A percentile compares a stretch with the other conserved stretches of the same genome.
Conservation (phyloP, 2,888 invertebrate species). For the Oscheius sp. region DNA sequence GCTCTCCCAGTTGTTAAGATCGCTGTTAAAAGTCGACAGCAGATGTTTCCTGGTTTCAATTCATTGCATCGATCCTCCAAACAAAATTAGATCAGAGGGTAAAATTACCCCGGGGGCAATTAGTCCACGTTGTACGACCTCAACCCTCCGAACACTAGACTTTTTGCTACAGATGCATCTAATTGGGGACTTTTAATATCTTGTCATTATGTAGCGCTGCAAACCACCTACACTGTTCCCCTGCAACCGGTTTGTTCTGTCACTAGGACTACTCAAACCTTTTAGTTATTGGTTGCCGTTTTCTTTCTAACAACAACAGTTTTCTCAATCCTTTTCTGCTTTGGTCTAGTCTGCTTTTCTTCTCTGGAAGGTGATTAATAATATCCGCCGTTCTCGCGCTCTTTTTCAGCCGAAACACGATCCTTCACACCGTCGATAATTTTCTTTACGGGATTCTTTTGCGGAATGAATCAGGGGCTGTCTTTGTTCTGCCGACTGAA, state of each 20-base stretch:
- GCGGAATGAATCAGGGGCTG: background rate
- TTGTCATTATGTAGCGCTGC: background rate
- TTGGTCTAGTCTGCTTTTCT: too few species aligned
- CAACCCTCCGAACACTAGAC: background rate
- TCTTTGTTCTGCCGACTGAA: too few species aligned
- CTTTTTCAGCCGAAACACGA: background rate
- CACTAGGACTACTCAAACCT: background rate
- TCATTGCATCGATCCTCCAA: background rate
- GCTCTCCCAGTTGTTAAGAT: too few species aligned
- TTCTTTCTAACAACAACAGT: too few species aligned
- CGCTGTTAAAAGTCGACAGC: too few species aligned
- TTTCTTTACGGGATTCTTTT: background rate
- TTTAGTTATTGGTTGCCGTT: too few species aligned
- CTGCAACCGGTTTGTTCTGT: background rate
- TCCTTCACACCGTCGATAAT: background rate
- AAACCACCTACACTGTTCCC: slow-evolving; percentile 1
- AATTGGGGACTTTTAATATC: background rate
- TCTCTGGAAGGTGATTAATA: background rate
- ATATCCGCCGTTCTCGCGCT: background rate
- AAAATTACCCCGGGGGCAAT: background rate
- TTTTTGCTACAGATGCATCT: background rate
- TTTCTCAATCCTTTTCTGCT: too few species aligned
- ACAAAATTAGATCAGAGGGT: background rate
- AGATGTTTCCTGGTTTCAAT: background rate
- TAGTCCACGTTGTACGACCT: background rate